Evolutionary conservation across 2,113 vertebrate species (phyloP).

Genomic region (Rhinolophus sinicus): DNA sequence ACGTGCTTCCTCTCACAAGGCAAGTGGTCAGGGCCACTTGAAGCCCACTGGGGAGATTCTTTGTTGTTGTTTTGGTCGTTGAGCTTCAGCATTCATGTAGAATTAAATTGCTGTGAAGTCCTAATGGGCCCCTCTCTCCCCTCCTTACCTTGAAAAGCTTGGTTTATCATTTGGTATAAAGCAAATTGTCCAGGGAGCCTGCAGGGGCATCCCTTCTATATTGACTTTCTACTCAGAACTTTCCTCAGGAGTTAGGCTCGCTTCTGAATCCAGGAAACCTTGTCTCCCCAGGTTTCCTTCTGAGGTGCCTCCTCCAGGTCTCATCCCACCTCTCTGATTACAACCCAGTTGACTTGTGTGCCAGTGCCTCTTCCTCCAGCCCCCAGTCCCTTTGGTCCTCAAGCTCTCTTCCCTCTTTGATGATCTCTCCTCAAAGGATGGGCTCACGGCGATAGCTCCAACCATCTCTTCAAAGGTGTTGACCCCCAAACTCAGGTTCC

Average conservation of each 20-base stretch:
- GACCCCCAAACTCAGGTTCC: not conserved
- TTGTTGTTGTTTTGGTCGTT: not conserved
- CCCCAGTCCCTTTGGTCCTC: not conserved
- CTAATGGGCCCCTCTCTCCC: not conserved
- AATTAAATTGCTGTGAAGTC: not conserved
- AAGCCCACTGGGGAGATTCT: not conserved
- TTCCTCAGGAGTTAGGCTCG: not conserved
- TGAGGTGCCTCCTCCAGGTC: not conserved
- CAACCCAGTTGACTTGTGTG: not conserved
- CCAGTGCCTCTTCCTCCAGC: not conserved
- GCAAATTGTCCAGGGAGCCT: not conserved
- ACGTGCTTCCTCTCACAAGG: not conserved
- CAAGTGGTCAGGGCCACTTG: not conserved
- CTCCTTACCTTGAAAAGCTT: not conserved
- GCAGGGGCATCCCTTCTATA: not conserved
- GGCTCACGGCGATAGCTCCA: not conserved
- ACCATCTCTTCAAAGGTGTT: not conserved
- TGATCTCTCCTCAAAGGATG: not conserved
- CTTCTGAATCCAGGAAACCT: not conserved
- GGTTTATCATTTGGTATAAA: not conserved
- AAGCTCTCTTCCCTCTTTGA: not conserved
- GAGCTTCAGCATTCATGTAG: accelerated
- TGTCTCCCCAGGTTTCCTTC: not conserved
- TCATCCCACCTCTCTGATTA: not conserved
- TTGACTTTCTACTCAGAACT: not conserved